Evolutionary conservation across 2,113 vertebrate species (phyloP).

Genomic region (Phrynosoma blainvillii): DNA sequence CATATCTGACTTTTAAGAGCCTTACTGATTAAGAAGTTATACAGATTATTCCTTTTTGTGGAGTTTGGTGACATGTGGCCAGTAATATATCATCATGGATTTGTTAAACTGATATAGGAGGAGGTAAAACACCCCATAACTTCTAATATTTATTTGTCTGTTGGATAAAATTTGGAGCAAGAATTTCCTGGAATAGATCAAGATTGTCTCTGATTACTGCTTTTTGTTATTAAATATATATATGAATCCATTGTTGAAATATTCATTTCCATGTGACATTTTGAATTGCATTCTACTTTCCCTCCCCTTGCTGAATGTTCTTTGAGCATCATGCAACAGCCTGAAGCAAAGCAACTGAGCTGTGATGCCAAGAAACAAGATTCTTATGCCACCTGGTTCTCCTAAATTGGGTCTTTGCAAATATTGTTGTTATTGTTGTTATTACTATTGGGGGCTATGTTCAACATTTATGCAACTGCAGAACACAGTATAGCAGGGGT

Average conservation of each 20-base stretch:
- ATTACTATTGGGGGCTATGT: background rate
- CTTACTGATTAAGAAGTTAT: background rate
- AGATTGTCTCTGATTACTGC: slow-evolving; percentile 31
- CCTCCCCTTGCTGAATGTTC: slow-evolving; percentile 23
- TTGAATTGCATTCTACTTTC: slow-evolving; percentile 37
- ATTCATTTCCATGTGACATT: slow-evolving; percentile 42
- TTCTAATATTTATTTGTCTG: background rate
- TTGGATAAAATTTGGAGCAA: background rate
- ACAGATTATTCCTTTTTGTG: background rate
- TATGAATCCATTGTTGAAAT: slow-evolving; percentile 6
- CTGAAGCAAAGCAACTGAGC: slow-evolving; percentile 51
- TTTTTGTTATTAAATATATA: slow-evolving; percentile 13
- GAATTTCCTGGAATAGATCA: background rate
- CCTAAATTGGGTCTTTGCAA: background rate
- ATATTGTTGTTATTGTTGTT: background rate
- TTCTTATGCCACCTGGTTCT: background rate
- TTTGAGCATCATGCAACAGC: slow-evolving; percentile 41
- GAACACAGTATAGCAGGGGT: too few relatives aligned
- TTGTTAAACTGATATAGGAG: background rate
- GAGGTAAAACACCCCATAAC: background rate
- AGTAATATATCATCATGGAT: too few relatives aligned
- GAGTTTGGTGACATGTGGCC: background rate
- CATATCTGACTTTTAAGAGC: background rate
- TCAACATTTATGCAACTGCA: too few relatives aligned
- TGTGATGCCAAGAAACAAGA: slow-evolving; percentile 52